Conservation (phyloP, 2,113 vertebrate species). For the Accipiter cooperii region DNA sequence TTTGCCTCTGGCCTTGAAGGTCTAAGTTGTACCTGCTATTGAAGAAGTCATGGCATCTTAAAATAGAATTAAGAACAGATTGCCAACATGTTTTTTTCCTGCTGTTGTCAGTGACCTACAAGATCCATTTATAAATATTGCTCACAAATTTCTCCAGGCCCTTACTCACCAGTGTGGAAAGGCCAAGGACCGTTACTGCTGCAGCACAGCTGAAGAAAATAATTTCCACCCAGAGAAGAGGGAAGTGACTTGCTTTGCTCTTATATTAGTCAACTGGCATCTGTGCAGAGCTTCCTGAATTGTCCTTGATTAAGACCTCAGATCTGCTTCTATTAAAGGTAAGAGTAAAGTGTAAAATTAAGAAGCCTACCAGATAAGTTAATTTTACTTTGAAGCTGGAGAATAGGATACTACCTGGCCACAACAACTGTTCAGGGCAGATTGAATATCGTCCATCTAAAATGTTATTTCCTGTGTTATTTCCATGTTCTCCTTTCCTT, state of each 20-base stretch:
- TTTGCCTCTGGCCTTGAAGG: not conserved
- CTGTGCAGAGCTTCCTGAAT: not conserved
- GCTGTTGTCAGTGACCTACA: not conserved
- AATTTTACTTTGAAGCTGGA: not conserved
- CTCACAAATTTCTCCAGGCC: constrained; percentile 1
- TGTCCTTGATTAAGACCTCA: not conserved
- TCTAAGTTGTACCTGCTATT: not conserved
- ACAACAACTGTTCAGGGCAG: not conserved
- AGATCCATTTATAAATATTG: constrained; percentile 3
- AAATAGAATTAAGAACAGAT: constrained; percentile 1
- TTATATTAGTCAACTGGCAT: not conserved
- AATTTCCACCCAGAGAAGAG: not conserved
- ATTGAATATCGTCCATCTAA: not conserved
- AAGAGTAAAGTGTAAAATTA: not conserved
- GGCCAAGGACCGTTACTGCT: not conserved
- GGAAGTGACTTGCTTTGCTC: not conserved
- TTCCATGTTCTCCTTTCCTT: not conserved
- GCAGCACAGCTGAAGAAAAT: not conserved
- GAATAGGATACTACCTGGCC: not conserved
- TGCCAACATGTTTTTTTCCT: not conserved
- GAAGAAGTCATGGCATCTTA: not conserved
- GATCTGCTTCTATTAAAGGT: not conserved
- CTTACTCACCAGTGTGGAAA: constrained; percentile 2
- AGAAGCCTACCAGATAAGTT: not conserved
- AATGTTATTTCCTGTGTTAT: not conserved